Base-by-base conservation (phyloP, 2,888 invertebrate species). In the Ptilodon capucinus region DNA sequence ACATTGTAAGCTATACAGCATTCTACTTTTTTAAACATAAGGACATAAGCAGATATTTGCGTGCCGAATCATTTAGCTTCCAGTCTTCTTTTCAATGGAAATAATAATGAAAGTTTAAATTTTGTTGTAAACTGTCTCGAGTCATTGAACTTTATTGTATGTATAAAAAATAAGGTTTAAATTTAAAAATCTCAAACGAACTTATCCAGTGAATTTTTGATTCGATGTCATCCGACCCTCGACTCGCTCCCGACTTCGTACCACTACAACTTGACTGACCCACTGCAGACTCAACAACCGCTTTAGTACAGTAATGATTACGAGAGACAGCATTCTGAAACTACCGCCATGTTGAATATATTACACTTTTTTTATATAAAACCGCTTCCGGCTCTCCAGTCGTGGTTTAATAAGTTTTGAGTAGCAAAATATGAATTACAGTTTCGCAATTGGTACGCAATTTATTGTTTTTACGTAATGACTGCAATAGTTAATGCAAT, bases 301-400 rank as follows among this genome's bases (percentile, higher is more conserved):
- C 66, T 67, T 71, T 67, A 65, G 67, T 71, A 70, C 68, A 70
- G 72, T 75, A 78, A 77, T 75, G 71, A 78, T 76, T 74, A 73
- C 65, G 60, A 60, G 52, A 63, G 67, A 69, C 64, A 66, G 66
- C 48, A 60, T 71, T 51, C 52, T 51, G 57, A 45, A 48, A 52
- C 57, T 53, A 66, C 53, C 44, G 53, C 64, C 41, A 55, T 54
- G 46, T 17, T 6, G 17, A 35, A 35, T 35, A 13, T 14, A 1
- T 9, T 23, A 6, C 8, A 2, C 9, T 32, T 32, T 32, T 32
- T 13, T 9, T 14, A 14, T n/a, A n/a, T n/a, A 2, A 28, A 28
- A 28, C 4, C 28, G 2, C 28, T 1, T 1, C n/a, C 28, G n/a
- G 3, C 4, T n/a, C 3, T 28, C 11, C 2, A 28, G n/a, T 11